phyloP scores from a whole-genome alignment of 2,113 vertebrate species.

The Halichoeres trimaculatus region DNA sequence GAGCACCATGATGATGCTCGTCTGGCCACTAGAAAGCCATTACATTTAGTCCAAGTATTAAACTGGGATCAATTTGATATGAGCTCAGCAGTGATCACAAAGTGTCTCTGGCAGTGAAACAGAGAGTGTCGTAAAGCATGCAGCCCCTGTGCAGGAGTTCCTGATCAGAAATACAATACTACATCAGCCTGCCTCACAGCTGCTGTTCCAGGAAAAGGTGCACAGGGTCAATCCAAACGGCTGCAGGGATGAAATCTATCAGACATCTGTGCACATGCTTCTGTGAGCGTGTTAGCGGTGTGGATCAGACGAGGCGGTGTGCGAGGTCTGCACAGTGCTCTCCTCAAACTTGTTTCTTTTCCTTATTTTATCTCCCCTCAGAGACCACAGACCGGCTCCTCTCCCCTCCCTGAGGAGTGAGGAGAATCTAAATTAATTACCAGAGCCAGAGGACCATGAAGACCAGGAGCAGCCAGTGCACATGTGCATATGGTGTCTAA shows the following conservation, averaged over 20 bases:
- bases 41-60: not conserved
- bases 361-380: constrained; percentile 23
- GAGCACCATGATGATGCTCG: not conserved
- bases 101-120: not conserved
- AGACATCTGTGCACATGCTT: not conserved
- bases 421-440: constrained; percentile 66
- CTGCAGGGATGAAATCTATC: not conserved
- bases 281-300: not conserved
- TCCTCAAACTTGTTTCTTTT: constrained; percentile 21
- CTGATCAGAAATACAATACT: not conserved
- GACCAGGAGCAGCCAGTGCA: constrained; percentile 44
- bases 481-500: constrained; percentile 34
- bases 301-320: not conserved
- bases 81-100: not conserved
- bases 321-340: not conserved
- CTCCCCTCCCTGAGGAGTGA: constrained; percentile 37
- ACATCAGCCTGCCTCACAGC: constrained; percentile 2
- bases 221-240: not conserved
- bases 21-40: not conserved
- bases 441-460: constrained; percentile 49
- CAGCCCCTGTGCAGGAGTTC: not conserved
- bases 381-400: constrained; percentile 35
- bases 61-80: not conserved
- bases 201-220: not conserved
- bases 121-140: not conserved